These are phyloP conservation scores for Vidua chalybeata DNA, from an alignment of 2,113 vertebrate species.

Conservation along the genomic window DNA sequence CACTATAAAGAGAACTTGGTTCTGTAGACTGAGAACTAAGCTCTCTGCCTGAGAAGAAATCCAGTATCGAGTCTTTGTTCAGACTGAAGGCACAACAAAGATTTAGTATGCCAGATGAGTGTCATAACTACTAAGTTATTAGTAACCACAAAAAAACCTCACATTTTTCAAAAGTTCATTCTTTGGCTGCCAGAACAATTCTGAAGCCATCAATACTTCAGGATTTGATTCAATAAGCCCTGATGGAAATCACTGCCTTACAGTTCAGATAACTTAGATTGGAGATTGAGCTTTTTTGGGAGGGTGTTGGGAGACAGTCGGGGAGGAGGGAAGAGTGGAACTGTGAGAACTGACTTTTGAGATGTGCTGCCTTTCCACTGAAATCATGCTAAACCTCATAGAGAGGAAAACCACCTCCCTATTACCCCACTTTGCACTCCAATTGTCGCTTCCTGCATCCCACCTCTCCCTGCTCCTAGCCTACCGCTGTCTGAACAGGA, in stretches of 20 bases:
- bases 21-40: background rate
- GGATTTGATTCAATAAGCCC: background rate
- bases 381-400: background rate
- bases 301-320: accelerated
- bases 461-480: background rate
- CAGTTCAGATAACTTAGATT: background rate
- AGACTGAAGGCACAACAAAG: background rate
- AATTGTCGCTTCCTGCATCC: background rate
- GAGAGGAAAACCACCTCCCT: background rate
- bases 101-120: background rate
- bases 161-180: background rate
- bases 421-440: background rate
- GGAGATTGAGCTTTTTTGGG: background rate
- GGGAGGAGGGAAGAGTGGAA: background rate
- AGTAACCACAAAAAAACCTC: background rate
- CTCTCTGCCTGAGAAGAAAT: background rate
- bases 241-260: background rate
- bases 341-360: background rate
- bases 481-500: background rate
- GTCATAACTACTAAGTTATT: background rate
- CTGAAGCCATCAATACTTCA: background rate
- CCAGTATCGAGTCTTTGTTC: background rate
- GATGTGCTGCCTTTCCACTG: background rate
- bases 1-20: background rate
- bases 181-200: background rate